phyloP scores from a whole-genome alignment of 2,113 vertebrate genomes.

The Ascaphus truei region DNA sequence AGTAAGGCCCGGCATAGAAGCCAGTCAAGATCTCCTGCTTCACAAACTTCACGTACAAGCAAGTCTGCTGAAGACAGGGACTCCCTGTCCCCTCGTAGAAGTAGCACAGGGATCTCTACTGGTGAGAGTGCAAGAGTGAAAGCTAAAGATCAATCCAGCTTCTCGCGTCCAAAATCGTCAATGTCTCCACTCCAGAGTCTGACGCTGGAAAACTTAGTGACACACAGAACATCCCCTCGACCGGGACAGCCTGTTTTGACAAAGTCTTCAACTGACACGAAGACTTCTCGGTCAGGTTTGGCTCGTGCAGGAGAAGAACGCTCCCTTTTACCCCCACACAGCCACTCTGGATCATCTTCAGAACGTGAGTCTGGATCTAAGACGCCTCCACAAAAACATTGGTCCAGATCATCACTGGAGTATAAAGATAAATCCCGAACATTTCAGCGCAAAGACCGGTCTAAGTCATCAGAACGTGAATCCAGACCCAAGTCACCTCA shows the following conservation, averaged over 20 bases:
- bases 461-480: conserved; percentile 37
- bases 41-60: not conserved
- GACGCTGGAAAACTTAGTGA: conserved; percentile 18
- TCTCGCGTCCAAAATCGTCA: conserved; percentile 12
- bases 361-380: conserved; percentile 28
- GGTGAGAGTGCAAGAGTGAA: conserved; percentile 23
- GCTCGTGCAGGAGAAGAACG: conserved; percentile 28
- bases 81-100: not conserved
- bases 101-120: not conserved
- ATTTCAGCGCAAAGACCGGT: conserved; percentile 21
- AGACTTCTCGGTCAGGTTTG: conserved; percentile 41
- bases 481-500: conserved; percentile 16
- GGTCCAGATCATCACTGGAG: conserved; percentile 39
- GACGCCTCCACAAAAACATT: conserved; percentile 27
- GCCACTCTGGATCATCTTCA: conserved; percentile 46
- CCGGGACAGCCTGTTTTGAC: conserved; percentile 41
- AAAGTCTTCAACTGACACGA: conserved; percentile 40
- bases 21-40: conserved; percentile 50
- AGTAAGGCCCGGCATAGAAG: conserved; percentile 50
- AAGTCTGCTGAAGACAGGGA: not conserved
- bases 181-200: conserved; percentile 26
- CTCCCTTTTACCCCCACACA: conserved; percentile 21
- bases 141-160: conserved; percentile 37
- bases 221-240: conserved; percentile 27
- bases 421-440: conserved; percentile 41